These are phyloP conservation scores for Toxotes lorentzi DNA, from an alignment of 2,797 vertebrate species.

Conservation along the genomic window DNA sequence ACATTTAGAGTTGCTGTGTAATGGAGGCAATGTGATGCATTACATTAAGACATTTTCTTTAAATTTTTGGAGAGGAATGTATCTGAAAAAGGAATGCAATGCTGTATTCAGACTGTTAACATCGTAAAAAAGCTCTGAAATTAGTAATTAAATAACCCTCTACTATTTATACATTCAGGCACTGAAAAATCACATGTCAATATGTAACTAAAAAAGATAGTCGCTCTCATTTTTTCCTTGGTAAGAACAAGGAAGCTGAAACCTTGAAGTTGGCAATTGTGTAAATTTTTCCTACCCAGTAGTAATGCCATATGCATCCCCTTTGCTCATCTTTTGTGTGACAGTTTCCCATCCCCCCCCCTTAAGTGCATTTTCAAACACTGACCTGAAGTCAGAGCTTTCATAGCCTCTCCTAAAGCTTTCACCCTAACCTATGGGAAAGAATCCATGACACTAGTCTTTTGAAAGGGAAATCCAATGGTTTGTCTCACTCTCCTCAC, in stretches of 20 bases:
- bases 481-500: slow-evolving; percentile 66
- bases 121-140: slow-evolving; percentile 88
- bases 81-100: slow-evolving; percentile 90
- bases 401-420: slow-evolving; percentile 66
- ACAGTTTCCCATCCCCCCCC: slow-evolving; percentile 63
- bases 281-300: slow-evolving; percentile 85
- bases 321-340: slow-evolving; percentile 66
- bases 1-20: slow-evolving; percentile 78
- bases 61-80: slow-evolving; percentile 86
- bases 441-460: slow-evolving; percentile 76
- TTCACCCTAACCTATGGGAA: slow-evolving; percentile 71
- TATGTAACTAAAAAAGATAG: slow-evolving; percentile 89
- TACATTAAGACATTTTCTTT: slow-evolving; percentile 85
- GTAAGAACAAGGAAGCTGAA: slow-evolving; percentile 86
- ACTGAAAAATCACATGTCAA: slow-evolving; percentile 90
- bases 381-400: slow-evolving; percentile 70
- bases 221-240: slow-evolving; percentile 84
- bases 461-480: slow-evolving; percentile 73
- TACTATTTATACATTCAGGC: slow-evolving; percentile 90
- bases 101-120: slow-evolving; percentile 87
- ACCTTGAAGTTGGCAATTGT: slow-evolving; percentile 87
- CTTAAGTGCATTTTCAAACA: slow-evolving; percentile 67
- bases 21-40: slow-evolving; percentile 86
- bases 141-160: slow-evolving; percentile 89
- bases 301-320: slow-evolving; percentile 82